A percentile compares a stretch with the other conserved stretches of the same genome.
Evolutionary conservation across 2,797 vertebrate genomes (phyloP).

Genomic region (Phrynocephalus vlangalii): DNA sequence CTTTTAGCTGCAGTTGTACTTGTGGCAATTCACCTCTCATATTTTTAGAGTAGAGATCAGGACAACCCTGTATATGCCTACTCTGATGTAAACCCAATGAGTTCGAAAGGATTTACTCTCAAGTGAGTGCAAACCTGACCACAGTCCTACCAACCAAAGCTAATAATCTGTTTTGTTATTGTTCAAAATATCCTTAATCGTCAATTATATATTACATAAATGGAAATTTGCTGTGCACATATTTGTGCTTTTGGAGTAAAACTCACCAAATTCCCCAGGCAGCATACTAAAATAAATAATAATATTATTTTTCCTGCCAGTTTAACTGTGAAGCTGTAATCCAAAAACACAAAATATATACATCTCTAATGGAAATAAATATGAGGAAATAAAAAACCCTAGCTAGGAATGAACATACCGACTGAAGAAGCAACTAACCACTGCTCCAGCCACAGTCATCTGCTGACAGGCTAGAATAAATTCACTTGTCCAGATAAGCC

Average conservation of each 20-base stretch:
- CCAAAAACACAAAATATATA: too few species aligned
- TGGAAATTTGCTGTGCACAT: too few species aligned
- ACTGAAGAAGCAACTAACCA: slow-evolving; percentile 80
- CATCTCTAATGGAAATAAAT: slow-evolving; percentile 13
- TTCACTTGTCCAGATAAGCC: slow-evolving; percentile 83
- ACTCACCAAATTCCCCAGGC: too few species aligned
- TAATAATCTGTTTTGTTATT: neutral
- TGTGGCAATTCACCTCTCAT: slow-evolving; percentile 15
- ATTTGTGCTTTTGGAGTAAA: too few species aligned
- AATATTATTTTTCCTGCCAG: too few species aligned
- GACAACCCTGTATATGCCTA: neutral
- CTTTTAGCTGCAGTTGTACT: neutral
- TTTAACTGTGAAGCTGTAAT: too few species aligned
- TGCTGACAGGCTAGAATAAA: slow-evolving; percentile 83
- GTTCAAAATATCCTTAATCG: neutral
- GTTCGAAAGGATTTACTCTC: neutral
- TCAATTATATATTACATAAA: neutral
- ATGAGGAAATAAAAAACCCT: slow-evolving; percentile 4
- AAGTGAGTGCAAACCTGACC: neutral
- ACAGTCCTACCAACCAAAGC: neutral
- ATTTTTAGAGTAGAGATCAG: slow-evolving; percentile 10
- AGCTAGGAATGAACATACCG: slow-evolving; percentile 69
- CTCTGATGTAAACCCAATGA: neutral
- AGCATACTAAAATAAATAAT: too few species aligned
- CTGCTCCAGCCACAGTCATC: slow-evolving; percentile 76